Base-by-base conservation (phyloP, 2,113 vertebrate genomes). In the Podiceps cristatus region DNA sequence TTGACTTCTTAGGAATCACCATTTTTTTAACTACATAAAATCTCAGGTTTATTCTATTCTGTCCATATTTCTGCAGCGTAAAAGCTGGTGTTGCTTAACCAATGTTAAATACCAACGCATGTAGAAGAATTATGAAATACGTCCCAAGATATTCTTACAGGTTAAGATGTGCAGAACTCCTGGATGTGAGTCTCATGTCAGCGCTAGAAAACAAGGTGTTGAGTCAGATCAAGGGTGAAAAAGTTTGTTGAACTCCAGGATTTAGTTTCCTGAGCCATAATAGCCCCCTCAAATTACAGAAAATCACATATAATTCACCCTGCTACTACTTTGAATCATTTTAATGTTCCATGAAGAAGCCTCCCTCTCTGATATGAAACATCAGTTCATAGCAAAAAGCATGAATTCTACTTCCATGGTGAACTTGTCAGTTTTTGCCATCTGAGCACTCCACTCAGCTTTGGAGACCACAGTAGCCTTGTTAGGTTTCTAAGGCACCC, bases 391-490 rank as follows among this genome's bases (percentile, higher is more conserved):
- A 62, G 60, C 67, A 75, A 31, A 37, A 81, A 62, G 3, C 7
- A 56, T 35, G 33, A 63, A 76, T 84, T 95, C 53, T 88, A 63
- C 25, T 67, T 87, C 72, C 27, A 23, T 1, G 1, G 35, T 68
- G 60, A 91, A 89, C 78, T 90, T 95, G 60, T 76, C 78, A 42
- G 29, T 23, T 94, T 94, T 92, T 75, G 79, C 44, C 58, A 66
- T 67, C 58, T 87, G 75, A 95, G 71, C 2, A 23, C 40, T 68
- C 45, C 17, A 44, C 49, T 63, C n/a, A 35, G 72, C 74, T 95
- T 94, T 80, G 81, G 66, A 86, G 84, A 76, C 86, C 35, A n/a
- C 27, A 86, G 79, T 93, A 90, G 84, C 74, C 93, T 94, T 94
- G 56, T 45, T 94, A 88, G 59, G 80, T 96, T 96, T 97, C 78